phyloP scores from a whole-genome alignment of 2,113 vertebrate genomes.

The Perca fluviatilis region DNA sequence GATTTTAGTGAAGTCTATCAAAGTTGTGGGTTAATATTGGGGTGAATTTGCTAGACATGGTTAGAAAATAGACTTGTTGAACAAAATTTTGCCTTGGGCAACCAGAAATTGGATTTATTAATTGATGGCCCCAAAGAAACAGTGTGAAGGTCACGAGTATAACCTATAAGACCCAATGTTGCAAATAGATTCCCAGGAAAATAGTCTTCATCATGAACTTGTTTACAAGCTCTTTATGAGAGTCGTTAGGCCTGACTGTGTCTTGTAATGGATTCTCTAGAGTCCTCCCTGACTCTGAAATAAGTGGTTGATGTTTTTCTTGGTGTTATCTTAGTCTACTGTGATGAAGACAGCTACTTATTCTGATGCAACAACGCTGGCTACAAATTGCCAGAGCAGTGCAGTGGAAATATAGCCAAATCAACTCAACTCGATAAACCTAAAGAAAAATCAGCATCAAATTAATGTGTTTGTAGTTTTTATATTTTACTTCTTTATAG shows the following conservation, averaged over 20 bases:
- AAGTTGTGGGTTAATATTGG: constrained; percentile 57
- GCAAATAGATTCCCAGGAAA: constrained; percentile 45
- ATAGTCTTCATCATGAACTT: constrained; percentile 49
- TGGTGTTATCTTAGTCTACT: neutral
- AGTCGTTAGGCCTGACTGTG: constrained; percentile 45
- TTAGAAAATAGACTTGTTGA: constrained; percentile 48
- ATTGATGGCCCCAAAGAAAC: constrained; percentile 60
- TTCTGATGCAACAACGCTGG: neutral
- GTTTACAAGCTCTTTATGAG: constrained; percentile 42
- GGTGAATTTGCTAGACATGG: constrained; percentile 52
- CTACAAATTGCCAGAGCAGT: neutral
- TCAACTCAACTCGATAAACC: neutral
- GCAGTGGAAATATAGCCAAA: neutral
- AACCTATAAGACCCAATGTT: constrained; percentile 42
- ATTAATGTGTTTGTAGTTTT: neutral
- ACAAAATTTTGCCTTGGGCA: constrained; percentile 51
- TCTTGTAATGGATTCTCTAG: constrained; percentile 56
- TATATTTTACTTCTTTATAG: neutral
- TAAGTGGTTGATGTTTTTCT: constrained; percentile 34
- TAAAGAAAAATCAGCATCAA: neutral
- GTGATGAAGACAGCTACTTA: neutral
- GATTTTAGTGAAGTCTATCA: constrained; percentile 35
- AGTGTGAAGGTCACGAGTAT: constrained; percentile 64
- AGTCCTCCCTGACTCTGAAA: constrained; percentile 34
- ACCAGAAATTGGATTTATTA: constrained; percentile 75